Percentiles rank a stretch among this genome's conserved stretches.
Evolutionary conservation across 2,797 vertebrate species (phyloP).

Genomic region (Vultur gryphus): DNA sequence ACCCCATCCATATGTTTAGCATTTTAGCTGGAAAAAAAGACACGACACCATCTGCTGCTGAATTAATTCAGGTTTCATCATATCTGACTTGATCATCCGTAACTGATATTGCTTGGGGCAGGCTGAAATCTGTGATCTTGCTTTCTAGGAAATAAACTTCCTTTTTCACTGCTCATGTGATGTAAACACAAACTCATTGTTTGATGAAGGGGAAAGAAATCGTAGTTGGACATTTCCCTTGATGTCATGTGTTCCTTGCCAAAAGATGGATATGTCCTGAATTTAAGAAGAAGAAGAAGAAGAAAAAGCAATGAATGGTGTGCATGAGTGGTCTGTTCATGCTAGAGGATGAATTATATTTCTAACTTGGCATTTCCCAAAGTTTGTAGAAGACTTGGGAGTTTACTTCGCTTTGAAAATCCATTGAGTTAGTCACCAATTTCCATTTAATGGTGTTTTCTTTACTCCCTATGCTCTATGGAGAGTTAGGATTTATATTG

Average conservation of each 20-base stretch:
- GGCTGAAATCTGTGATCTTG: not conserved
- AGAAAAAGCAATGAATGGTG: not conserved
- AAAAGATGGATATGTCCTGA: not conserved
- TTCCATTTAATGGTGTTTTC: not conserved
- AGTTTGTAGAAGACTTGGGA: not conserved
- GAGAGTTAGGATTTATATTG: not conserved
- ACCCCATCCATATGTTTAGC: not conserved
- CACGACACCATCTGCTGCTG: slow-evolving; percentile 1
- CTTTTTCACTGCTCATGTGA: not conserved
- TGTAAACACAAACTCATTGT: not conserved
- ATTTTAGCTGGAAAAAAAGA: not conserved
- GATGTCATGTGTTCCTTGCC: not conserved
- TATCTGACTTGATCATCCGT: not conserved
- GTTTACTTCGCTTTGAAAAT: not conserved
- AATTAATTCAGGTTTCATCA: slow-evolving; percentile 45
- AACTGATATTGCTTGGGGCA: slow-evolving; percentile 43
- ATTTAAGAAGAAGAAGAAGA: not conserved
- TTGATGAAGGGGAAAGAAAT: not conserved
- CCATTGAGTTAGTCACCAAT: not conserved
- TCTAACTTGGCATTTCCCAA: not conserved
- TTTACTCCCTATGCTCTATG: not conserved
- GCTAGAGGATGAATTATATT: not conserved
- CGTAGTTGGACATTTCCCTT: not conserved
- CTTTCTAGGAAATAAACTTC: slow-evolving; percentile 56
- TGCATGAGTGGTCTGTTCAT: not conserved